Evolutionary conservation across 2,113 vertebrate genomes (phyloP).

Genomic region (Saiga tatarica): DNA sequence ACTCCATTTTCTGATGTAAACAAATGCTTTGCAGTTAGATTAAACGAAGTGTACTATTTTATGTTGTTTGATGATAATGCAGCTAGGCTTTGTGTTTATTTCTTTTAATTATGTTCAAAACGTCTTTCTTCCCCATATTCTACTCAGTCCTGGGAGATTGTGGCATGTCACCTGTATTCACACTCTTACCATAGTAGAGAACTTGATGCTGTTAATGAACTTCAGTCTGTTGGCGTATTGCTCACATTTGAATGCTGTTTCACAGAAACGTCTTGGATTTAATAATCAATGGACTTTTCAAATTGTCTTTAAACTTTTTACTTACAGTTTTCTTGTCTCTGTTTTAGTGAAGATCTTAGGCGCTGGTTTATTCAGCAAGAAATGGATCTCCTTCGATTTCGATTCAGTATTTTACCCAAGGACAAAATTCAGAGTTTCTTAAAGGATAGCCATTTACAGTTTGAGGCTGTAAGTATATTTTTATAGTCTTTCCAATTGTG

Average conservation of each 20-base stretch:
- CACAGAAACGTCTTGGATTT: neutral
- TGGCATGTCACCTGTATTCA: neutral
- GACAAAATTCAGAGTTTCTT: constrained; percentile 88
- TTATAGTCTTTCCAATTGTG: neutral
- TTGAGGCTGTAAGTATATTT: constrained; percentile 88
- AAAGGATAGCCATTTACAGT: constrained; percentile 88
- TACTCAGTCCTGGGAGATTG: neutral
- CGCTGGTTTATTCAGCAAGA: constrained; percentile 99
- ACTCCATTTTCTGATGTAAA: neutral
- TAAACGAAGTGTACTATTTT: neutral
- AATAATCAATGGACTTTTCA: neutral
- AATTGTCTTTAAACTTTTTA: neutral
- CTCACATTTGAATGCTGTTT: neutral
- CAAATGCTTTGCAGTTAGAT: neutral
- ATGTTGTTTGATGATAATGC: neutral
- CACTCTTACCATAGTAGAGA: neutral
- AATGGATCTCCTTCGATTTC: constrained; percentile 94
- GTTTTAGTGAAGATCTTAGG: constrained; percentile 92
- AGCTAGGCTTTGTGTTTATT: neutral
- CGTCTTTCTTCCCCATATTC: neutral
- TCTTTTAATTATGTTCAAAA: neutral
- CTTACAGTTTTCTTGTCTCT: neutral
- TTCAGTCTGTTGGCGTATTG: neutral
- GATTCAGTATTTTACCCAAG: constrained; percentile 84
- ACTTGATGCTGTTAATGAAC: neutral